Percentiles rank a stretch among this genome's conserved stretches.
Evolutionary conservation across 2,888 invertebrate genomes (phyloP).

Genomic region (Drosophila mettleri): DNA sequence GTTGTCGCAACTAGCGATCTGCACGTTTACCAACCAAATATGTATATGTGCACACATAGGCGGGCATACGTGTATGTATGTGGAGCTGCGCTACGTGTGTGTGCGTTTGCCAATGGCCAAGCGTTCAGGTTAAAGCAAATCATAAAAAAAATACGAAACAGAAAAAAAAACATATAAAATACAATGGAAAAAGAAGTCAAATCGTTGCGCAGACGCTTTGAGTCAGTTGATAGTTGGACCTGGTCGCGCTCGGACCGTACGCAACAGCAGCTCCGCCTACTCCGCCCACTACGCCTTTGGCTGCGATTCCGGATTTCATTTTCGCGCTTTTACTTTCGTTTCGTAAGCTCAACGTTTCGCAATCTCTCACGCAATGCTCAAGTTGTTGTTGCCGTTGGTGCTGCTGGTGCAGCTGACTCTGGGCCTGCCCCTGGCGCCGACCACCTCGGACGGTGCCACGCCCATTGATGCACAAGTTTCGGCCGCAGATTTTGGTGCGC

Average conservation of each 20-base stretch:
- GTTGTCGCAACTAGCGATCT: conserved; percentile 6
- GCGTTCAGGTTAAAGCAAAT: conserved; percentile 58
- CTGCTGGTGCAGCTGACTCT: conserved; percentile 15
- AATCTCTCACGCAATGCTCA: conserved; percentile 30
- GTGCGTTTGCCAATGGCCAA: conserved; percentile 39
- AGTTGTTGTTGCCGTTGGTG: conserved; percentile 18
- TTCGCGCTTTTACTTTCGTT: conserved; percentile 35
- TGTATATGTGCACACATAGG: too few relatives aligned
- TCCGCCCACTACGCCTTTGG: neutral
- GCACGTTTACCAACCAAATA: neutral
- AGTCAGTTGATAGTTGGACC: conserved; percentile 67
- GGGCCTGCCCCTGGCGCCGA: conserved; percentile 60
- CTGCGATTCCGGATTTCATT: conserved; percentile 8
- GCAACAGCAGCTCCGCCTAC: conserved; percentile 9
- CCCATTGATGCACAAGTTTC: conserved; percentile 71
- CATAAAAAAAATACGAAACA: too few relatives aligned
- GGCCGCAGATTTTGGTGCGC: conserved; percentile 70
- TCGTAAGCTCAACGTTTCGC: conserved; percentile 45
- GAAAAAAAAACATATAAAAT: conserved; percentile 16
- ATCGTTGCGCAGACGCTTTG: conserved; percentile 69
- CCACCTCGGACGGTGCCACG: conserved; percentile 71
- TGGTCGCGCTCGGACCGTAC: conserved; percentile 50
- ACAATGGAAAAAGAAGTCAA: conserved; percentile 50
- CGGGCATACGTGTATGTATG: too few relatives aligned
- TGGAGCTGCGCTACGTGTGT: conserved; percentile 1